Conservation (phyloP, 2,113 vertebrate species). For the Neofelis nebulosa region DNA sequence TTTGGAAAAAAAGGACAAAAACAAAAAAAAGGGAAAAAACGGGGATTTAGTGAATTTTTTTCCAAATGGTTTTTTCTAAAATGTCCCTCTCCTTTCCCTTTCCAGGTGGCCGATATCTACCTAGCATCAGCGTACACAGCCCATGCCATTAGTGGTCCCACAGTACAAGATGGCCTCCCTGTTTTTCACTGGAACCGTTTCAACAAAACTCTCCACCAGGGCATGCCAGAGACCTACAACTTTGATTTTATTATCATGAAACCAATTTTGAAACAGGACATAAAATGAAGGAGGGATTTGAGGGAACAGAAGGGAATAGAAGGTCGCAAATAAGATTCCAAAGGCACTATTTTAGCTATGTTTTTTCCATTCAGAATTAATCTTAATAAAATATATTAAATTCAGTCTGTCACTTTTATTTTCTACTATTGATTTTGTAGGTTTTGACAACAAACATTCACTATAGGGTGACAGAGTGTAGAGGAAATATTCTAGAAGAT, state of each 20-base stretch:
- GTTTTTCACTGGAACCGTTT: slow-evolving; percentile 90
- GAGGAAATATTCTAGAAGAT: not conserved
- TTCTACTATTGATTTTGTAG: not conserved
- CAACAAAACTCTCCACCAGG: slow-evolving; percentile 88
- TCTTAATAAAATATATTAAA: slow-evolving; percentile 76
- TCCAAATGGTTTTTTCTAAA: slow-evolving; percentile 34
- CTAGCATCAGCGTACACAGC: slow-evolving; percentile 87
- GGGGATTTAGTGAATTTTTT: not conserved
- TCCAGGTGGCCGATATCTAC: slow-evolving; percentile 90
- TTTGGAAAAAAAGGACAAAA: not conserved
- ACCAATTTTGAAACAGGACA: slow-evolving; percentile 83
- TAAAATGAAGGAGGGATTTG: not conserved
- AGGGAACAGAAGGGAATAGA: not conserved
- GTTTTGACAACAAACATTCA: not conserved
- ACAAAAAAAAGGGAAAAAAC: not conserved
- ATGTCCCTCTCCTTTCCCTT: not conserved
- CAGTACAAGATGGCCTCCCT: slow-evolving; percentile 89
- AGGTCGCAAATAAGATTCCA: not conserved
- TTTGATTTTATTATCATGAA: slow-evolving; percentile 91
- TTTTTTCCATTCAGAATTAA: slow-evolving; percentile 68
- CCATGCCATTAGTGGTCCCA: slow-evolving; percentile 91
- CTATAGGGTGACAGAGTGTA: not conserved
- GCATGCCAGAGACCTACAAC: slow-evolving; percentile 90
- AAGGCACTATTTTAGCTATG: slow-evolving; percentile 60
- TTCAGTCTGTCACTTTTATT: slow-evolving; percentile 36